Base-by-base conservation (phyloP, 1,140 invertebrate genomes). In the Semibalanus balanoides region DNA sequence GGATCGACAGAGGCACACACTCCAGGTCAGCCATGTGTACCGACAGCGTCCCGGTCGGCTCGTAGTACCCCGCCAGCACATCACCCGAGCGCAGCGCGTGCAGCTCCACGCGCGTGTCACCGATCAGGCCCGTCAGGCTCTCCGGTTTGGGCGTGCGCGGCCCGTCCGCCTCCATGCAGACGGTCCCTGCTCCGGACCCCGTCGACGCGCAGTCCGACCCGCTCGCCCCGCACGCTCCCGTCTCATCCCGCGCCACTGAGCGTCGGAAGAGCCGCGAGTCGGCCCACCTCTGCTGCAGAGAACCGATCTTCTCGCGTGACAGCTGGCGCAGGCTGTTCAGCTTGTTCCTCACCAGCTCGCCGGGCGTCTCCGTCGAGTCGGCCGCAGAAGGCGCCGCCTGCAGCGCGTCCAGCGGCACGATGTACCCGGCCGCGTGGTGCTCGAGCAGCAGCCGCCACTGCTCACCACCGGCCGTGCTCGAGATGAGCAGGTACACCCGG, bases 81-180 rank as follows among this genome's bases (percentile, higher is more conserved):
- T 72, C 28, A 0, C 28, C 29, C 11, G n/a, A 9, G 70, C 70
- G 70, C n/a, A 30, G 22, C 3, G 70, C 9, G 25, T 72, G 70
- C n/a, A 30, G 70, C 70, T 3, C 7, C 70, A 72, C 70, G 19
- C 28, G 28, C 70, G 29, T 30, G 3, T 72, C 70, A 0, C 70
- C 70, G 19, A 72, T 3, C 70, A 72, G n/a, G 3, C 70, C 70
- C 7, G 70, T 30, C 70, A 72, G 70, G 70, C 29, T 72, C 70
- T 72, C 70, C 70, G 70, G 70, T 25, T 64, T 64, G 51, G 51
- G 51, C 51, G 51, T 64, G 51, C 51, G 51, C 51, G 51, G 51
- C 51, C 11, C 1, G 51, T 64, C 51, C 51, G 51, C 7, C 51
- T 64, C 51, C 7, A 25, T 19, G 22, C 7, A 1, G 51, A 14